Evolutionary conservation across 2,888 invertebrate species (phyloP).

Genomic region (Amiota minor): DNA sequence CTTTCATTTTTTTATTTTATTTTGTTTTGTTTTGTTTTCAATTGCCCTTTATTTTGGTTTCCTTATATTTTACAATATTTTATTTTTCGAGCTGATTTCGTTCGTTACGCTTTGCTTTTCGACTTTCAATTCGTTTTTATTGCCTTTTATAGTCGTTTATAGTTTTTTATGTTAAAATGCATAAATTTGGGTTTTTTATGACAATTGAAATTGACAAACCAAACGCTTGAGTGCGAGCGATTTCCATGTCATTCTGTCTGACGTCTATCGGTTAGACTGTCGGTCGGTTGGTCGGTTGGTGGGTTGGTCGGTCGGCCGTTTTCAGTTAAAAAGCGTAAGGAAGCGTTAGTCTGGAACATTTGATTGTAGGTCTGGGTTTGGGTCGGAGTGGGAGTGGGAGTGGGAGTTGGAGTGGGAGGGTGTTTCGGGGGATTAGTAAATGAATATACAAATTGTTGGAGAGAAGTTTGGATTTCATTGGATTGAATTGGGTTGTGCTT

Average conservation of each 20-base stretch:
- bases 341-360: constrained; percentile 21
- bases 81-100: constrained; percentile 45
- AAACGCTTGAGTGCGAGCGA: neutral
- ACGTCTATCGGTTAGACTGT: neutral
- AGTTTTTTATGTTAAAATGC: constrained; percentile 57
- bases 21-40: too few relatives aligned
- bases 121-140: constrained; percentile 63
- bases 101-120: constrained; percentile 28
- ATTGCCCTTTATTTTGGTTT: too few relatives aligned
- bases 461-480: neutral
- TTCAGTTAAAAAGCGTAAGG: neutral
- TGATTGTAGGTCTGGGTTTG: neutral
- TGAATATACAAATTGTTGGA: too few relatives aligned
- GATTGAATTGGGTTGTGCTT: neutral
- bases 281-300: neutral
- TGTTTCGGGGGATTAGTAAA: too few relatives aligned
- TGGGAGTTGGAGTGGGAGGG: too few relatives aligned
- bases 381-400: too few relatives aligned
- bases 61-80: constrained; percentile 43
- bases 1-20: too few relatives aligned
- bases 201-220: constrained; percentile 35
- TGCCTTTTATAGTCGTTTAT: constrained; percentile 66
- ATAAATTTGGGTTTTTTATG: constrained; percentile 50
- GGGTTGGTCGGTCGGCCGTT: neutral
- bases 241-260: neutral